Evolutionary conservation across 2,888 invertebrate genomes (phyloP).

Genomic region (Phengaris arion): DNA sequence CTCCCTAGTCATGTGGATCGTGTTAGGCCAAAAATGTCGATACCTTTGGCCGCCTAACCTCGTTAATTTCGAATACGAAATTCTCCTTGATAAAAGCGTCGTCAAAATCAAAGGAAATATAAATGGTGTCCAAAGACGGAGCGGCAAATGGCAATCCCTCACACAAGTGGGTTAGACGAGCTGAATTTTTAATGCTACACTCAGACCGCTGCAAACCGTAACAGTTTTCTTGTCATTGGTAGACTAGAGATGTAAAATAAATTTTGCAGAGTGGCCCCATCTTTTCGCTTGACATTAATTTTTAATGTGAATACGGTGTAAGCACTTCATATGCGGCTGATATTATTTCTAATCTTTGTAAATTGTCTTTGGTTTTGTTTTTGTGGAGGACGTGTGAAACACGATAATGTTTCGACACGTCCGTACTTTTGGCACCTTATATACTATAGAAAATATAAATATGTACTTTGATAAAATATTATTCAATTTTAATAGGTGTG

Average conservation of each 20-base stretch:
- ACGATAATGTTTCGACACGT: neutral
- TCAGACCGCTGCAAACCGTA: conserved; percentile 80
- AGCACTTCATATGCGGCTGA: conserved; percentile 70
- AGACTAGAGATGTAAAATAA: conserved; percentile 78
- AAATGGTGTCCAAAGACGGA: conserved; percentile 78
- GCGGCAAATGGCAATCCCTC: conserved; percentile 78
- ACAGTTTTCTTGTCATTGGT: conserved; percentile 80
- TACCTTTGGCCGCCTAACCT: conserved; percentile 28
- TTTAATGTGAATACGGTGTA: conserved; percentile 73
- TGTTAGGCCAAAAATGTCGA: neutral
- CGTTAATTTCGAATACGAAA: conserved; percentile 34
- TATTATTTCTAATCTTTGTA: conserved; percentile 62
- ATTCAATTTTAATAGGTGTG: no score
- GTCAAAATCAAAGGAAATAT: conserved; percentile 74
- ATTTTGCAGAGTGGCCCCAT: conserved; percentile 80
- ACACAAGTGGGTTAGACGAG: conserved; percentile 79
- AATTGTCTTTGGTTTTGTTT: conserved; percentile 49
- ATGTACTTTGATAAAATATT: no score
- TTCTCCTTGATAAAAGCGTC: conserved; percentile 43
- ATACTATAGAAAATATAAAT: neutral
- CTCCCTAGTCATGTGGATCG: neutral
- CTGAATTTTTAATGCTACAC: conserved; percentile 80
- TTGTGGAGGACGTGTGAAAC: neutral
- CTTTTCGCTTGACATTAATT: conserved; percentile 77
- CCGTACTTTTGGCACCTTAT: neutral